Conservation (phyloP, 2,888 invertebrate genomes). For the Brachyopa scutellaris region DNA sequence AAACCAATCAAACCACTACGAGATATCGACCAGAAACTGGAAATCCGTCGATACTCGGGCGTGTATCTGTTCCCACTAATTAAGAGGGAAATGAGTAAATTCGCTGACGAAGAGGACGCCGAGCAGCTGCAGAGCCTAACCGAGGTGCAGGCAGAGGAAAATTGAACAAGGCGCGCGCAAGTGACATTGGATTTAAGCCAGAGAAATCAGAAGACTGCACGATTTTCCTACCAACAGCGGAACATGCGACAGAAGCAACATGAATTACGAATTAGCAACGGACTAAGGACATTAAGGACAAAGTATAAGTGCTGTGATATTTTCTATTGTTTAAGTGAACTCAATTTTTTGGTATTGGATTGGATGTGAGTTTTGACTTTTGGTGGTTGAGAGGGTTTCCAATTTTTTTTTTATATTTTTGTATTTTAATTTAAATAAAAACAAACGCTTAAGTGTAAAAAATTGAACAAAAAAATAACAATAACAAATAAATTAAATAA, state of each 20-base stretch:
- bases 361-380: conserved; percentile 46
- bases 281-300: conserved; percentile 53
- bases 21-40: conserved; percentile 70
- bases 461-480: conserved; percentile 37
- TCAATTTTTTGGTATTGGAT: conserved; percentile 51
- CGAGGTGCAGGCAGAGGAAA: conserved; percentile 55
- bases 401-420: conserved; percentile 42
- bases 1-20: conserved; percentile 66
- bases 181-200: conserved; percentile 53
- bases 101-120: conserved; percentile 67
- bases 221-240: conserved; percentile 57
- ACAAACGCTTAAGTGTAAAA: conserved; percentile 56
- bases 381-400: conserved; percentile 55
- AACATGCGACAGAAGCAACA: conserved; percentile 33
- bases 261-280: conserved; percentile 15
- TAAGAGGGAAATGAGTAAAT: conserved; percentile 69
- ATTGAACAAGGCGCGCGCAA: conserved; percentile 12
- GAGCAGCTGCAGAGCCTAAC: conserved; percentile 66
- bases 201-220: conserved; percentile 69
- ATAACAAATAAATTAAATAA: conserved; percentile 61
- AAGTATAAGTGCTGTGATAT: conserved; percentile 68
- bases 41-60: conserved; percentile 74
- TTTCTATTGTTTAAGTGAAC: conserved; percentile 61
- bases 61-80: conserved; percentile 74
- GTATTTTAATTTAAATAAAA: conserved; percentile 48